Percentiles rank a stretch among this genome's conserved stretches.
Evolutionary conservation across 2,888 invertebrate genomes (phyloP).

Genomic region (Archaeoteleia sp.): DNA sequence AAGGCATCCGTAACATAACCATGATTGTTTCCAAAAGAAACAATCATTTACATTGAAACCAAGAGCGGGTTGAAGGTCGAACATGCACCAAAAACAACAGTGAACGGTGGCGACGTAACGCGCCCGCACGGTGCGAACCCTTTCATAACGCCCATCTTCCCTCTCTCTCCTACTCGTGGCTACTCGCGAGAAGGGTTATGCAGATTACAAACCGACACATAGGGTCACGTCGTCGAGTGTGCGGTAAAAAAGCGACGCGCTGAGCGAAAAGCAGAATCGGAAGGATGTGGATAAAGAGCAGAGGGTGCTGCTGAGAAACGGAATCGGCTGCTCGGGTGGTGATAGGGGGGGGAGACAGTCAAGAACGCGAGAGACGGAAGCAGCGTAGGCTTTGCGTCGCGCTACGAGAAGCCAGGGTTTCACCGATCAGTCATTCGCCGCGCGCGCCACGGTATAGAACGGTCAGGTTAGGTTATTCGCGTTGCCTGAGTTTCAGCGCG

Average conservation of each 20-base stretch:
- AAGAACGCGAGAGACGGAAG: conserved; percentile 42
- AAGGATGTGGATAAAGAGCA: conserved; percentile 20
- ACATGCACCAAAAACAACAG: too few species aligned
- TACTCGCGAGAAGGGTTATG: conserved; percentile 13
- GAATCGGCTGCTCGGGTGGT: conserved; percentile 21
- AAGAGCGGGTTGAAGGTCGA: too few species aligned
- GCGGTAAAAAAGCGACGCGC: conserved; percentile 29
- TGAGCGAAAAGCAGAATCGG: conserved; percentile 6
- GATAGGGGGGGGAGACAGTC: conserved; percentile 31
- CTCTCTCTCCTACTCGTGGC: not conserved
- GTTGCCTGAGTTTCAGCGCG: conserved; percentile 10
- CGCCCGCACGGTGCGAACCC: too few species aligned
- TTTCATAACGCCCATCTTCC: too few species aligned
- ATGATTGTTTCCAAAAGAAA: too few species aligned
- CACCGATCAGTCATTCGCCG: conserved; percentile 68
- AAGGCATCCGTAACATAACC: too few species aligned
- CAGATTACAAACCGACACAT: conserved; percentile 43
- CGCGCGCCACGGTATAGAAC: conserved; percentile 61
- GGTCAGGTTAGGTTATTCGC: conserved; percentile 4
- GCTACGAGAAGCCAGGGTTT: conserved; percentile 33
- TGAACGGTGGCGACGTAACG: too few species aligned
- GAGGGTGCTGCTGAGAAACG: conserved; percentile 20
- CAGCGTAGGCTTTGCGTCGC: conserved; percentile 55
- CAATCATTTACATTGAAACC: too few species aligned
- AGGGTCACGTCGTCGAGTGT: conserved; percentile 41